These are phyloP conservation scores for Heteromurus nitidus DNA, from an alignment of 2,888 invertebrate species.

Conservation along the genomic window DNA sequence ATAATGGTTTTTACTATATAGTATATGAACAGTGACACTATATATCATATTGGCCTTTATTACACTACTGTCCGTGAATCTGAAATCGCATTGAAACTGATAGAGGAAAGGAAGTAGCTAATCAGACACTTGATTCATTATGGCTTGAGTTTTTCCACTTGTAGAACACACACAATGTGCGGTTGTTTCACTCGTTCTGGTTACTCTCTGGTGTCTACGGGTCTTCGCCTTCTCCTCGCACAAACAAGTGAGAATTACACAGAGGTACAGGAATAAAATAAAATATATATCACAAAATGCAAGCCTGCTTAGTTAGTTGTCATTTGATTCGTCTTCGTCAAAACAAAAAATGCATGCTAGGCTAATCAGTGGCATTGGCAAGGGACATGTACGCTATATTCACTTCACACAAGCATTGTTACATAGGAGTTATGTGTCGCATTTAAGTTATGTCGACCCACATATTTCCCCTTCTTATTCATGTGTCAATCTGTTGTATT, in stretches of 20 bases:
- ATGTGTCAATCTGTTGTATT: too few species aligned
- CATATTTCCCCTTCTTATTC: too few species aligned
- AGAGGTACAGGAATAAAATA: background rate
- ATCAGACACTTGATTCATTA: slow-evolving; percentile 58
- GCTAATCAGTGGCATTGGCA: too few species aligned
- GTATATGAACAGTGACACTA: slow-evolving; percentile 1
- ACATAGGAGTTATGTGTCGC: too few species aligned
- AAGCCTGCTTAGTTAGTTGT: background rate
- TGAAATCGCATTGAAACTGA: slow-evolving; percentile 12
- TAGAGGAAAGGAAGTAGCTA: slow-evolving; percentile 58
- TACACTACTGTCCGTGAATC: background rate
- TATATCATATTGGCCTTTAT: background rate
- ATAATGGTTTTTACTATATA: too few species aligned
- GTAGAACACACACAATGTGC: background rate
- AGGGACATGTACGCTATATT: too few species aligned
- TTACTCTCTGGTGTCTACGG: background rate
- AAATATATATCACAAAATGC: background rate
- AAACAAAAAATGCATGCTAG: too few species aligned
- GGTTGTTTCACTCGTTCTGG: background rate
- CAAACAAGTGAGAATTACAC: background rate
- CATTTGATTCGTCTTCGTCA: too few species aligned
- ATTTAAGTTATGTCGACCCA: too few species aligned
- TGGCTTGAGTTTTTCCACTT: slow-evolving; percentile 1
- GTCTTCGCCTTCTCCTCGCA: background rate
- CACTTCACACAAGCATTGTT: too few species aligned